These are phyloP conservation scores for Danaus chrysippus DNA, from an alignment of 2,888 invertebrate species.

Conservation along the genomic window DNA sequence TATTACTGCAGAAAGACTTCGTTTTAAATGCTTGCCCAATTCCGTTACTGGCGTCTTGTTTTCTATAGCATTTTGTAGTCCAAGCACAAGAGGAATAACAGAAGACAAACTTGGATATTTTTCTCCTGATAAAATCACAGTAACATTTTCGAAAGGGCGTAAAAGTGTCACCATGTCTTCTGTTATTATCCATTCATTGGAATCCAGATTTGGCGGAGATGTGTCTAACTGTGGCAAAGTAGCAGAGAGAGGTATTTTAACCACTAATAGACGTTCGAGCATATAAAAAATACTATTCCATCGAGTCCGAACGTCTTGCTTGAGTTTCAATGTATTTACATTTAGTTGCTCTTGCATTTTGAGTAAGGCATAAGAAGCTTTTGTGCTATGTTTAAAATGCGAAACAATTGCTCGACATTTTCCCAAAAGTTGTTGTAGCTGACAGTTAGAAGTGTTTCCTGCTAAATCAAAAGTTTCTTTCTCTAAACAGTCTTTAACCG, in stretches of 20 bases:
- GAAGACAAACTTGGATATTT: conserved; percentile 36
- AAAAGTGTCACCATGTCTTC: conserved; percentile 31
- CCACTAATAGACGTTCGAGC: conserved; percentile 32
- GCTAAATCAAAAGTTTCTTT: conserved; percentile 28
- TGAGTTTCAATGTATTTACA: conserved; percentile 33
- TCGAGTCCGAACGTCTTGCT: conserved; percentile 38
- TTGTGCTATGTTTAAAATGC: conserved; percentile 36
- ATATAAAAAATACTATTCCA: conserved; percentile 37
- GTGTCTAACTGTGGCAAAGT: conserved; percentile 27
- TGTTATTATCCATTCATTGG: conserved; percentile 32
- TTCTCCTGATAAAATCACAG: conserved; percentile 35
- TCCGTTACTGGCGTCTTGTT: conserved; percentile 27
- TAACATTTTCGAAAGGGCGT: conserved; percentile 33
- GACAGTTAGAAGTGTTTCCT: conserved; percentile 23
- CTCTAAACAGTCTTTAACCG: conserved; percentile 33
- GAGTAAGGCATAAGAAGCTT: conserved; percentile 29
- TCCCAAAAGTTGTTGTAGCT: conserved; percentile 26
- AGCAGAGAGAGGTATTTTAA: conserved; percentile 33
- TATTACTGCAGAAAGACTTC: conserved; percentile 27
- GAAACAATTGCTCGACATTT: conserved; percentile 36
- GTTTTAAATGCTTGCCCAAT: conserved; percentile 26
- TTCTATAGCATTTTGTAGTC: conserved; percentile 31
- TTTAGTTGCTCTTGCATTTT: conserved; percentile 34
- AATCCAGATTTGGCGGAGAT: conserved; percentile 27
- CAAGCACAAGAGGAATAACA: conserved; percentile 34